Evolutionary conservation across 2,113 vertebrate genomes (phyloP).

Genomic region (Etia nguti): DNA sequence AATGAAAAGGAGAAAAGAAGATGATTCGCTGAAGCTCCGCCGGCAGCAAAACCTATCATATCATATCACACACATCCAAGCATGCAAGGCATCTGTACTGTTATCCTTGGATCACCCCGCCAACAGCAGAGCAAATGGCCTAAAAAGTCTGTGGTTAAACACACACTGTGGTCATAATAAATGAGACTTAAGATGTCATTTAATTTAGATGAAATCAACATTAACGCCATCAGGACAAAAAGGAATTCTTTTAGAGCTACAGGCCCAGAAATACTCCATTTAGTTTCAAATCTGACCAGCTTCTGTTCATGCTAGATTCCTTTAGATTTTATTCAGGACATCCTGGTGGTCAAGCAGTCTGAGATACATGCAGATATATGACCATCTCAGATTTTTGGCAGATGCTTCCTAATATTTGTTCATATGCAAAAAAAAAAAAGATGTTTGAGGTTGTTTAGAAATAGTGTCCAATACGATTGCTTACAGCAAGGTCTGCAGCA

Average conservation of each 20-base stretch:
- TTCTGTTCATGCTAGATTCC: background rate
- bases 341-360: background rate
- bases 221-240: background rate
- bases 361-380: background rate
- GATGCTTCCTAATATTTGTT: background rate
- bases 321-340: background rate
- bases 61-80: conserved; percentile 69
- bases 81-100: conserved; percentile 64
- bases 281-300: background rate
- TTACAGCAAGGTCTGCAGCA: background rate
- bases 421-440: background rate
- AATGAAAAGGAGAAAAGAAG: conserved; percentile 46
- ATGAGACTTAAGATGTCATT: background rate
- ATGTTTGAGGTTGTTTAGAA: background rate
- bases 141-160: background rate
- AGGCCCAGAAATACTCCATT: background rate
- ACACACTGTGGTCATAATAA: background rate
- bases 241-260: background rate
- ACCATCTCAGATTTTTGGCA: background rate
- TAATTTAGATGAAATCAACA: background rate
- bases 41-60: conserved; percentile 66
- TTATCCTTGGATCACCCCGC: conserved; percentile 64
- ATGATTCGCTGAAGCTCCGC: conserved; percentile 56
- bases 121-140: conserved; percentile 27
- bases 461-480: background rate